phyloP scores from a whole-genome alignment of 2,797 vertebrate genomes.

The Hafferia zeledoni region DNA sequence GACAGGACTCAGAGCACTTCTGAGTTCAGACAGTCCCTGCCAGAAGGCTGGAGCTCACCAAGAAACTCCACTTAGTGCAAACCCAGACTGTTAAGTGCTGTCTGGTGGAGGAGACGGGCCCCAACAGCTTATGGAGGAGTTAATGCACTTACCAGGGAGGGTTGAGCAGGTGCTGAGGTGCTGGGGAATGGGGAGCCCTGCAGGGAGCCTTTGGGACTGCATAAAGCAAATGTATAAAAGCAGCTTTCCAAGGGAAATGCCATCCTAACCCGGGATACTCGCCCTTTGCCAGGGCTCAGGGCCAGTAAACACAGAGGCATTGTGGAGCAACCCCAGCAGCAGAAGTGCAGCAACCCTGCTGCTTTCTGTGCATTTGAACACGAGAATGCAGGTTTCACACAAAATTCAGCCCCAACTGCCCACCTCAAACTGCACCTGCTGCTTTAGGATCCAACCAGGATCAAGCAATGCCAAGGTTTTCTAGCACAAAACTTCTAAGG shows the following conservation, averaged over 20 bases:
- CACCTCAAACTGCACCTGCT: not conserved
- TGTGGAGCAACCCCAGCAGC: not conserved
- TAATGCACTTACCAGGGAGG: not conserved
- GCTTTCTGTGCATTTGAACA: not conserved
- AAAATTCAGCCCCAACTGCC: not conserved
- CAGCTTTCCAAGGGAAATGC: not conserved
- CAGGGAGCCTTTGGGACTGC: not conserved
- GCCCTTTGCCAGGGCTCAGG: fast-evolving
- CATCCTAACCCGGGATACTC: fast-evolving
- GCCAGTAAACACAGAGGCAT: not conserved
- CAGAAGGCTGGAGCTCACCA: not conserved
- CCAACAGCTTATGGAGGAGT: fast-evolving
- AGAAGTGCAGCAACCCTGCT: not conserved
- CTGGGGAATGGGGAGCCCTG: not conserved
- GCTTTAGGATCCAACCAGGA: not conserved
- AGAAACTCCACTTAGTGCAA: not conserved
- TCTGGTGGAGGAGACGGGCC: not conserved
- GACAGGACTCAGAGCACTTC: not conserved
- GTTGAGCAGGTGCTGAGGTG: fast-evolving
- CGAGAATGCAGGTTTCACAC: not conserved
- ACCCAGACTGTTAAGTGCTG: not conserved
- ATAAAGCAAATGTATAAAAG: not conserved
- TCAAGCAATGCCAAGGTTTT: not conserved
- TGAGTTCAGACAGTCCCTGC: not conserved
- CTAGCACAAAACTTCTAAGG: not conserved